Base-by-base conservation (phyloP, 2,113 vertebrate genomes). In the Heliornis fulica region DNA sequence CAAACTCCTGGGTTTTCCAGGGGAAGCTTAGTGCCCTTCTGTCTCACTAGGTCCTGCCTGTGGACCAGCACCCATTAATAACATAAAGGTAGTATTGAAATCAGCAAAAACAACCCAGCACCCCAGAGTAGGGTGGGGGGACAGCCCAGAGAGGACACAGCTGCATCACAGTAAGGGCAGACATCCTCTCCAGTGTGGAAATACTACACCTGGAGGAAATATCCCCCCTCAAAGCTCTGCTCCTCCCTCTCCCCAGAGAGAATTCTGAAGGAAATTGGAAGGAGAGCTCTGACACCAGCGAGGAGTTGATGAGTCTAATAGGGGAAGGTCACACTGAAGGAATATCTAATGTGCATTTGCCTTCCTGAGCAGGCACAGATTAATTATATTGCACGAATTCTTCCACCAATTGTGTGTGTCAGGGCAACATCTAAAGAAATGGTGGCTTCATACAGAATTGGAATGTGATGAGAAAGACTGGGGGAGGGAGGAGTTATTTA, bases 181-280 rank as follows among this genome's bases (percentile, higher is more conserved):
- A 43, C 26, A 38, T 38, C 38, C 43, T 12, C 15, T 26, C 13
- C 25, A 11, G 16, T 3, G 12, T 22, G 41, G 57, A 64, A 71
- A 48, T 14, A n/a, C 15, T 1, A 1, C n/a, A 10, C 4, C 7
- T 38, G 29, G 4, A 53, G 22, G n/a, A 29, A 7, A 8, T n/a
- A 36, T 31, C 38, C 23, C 10, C 40, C 2, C 4, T n/a, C n/a
- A 34, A 26, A 76, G n/a, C 34, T 69, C 61, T 34, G 54, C 45
- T 60, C 57, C 22, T 48, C 46, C 46, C 46, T 48, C 46, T 23
- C 17, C 10, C 38, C 29, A 60, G 18, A 25, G 15, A 38, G n/a
- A 19, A 53, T 15, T 21, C 2, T 1, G 46, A 23, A 56, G 64
- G 72, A 65, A 50, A 43, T 18, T 20, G 59, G 32, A 64, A 79